Evolutionary conservation across 2,113 vertebrate species (phyloP), one percentile per base, ranked within the genome.

Genomic region (Reinhardtius hippoglossoides): DNA sequence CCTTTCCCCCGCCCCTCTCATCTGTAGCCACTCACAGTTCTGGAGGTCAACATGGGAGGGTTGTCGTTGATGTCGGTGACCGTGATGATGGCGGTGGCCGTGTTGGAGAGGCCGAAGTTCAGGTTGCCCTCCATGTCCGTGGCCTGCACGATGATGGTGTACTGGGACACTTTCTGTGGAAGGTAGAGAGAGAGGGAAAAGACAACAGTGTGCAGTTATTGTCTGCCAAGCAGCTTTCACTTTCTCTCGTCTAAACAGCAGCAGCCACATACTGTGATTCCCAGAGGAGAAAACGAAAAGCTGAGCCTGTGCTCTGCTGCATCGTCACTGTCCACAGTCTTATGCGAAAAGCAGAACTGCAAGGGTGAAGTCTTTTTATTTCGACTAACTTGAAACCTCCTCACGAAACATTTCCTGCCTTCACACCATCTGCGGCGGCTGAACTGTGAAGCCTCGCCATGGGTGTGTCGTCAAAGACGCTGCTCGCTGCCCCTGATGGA

Each of bases 51-150:
- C 81, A 97, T 96, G 0, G 97, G 97, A 0, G 97, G 96, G 91
- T 97, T 98, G 95, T 99, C 97, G 4, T 99, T 99, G 92, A 99
- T 95, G 72, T 99, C 97, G 0, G 95, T 95, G 93, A 99, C 96
- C 0, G 94, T 93, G 83, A 99, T 96, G 89, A 99, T 96, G 1
- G 97, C 97, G 0, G 97, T 99, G 59, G 97, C 97, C 0, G 97
- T 99, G 95, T 97, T 98, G 0, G 97, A 98, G 56, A 99, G 96
- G 59, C 97, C 97, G 0, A 97, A 98, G 94, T 98, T 98, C 0
- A 97, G 95, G 67, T 97, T 98, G 12, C 97, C 97, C 84, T 99
- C 97, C 97, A 99, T 99, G 88, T 99, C 97, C 0, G 97, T 98
- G 79, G 97, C 97, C 89, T 98, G 97, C 42, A 98, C 85, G 3